Base-by-base conservation (phyloP, 2,113 vertebrate genomes). In the Microcebus jonahi region DNA sequence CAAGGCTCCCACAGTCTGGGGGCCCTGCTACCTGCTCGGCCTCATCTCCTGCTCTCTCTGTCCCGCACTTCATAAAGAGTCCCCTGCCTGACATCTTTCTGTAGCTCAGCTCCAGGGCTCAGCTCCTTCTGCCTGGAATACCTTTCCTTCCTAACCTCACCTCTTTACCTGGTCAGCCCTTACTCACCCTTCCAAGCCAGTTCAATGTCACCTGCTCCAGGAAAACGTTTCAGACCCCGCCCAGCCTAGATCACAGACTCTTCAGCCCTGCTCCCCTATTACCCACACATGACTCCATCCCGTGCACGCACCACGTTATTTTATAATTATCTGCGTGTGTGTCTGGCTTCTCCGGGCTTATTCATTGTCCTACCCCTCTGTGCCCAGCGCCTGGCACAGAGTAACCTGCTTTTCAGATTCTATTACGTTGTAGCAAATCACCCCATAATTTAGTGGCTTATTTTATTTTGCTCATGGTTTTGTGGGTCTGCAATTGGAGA, bases 171-270 rank as follows among this genome's bases (percentile, higher is more conserved):
- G 53, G 57, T 42, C 79, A 87, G 53, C 42, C 27, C 67, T 89
- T 48, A 61, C 65, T 80, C 71, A 90, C 73, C 89, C 53, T 70
- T 83, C 93, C 93, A 88, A 95, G 83, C 75, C 63, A 75, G 50
- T 23, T 57, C 80, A 68, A 25, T 65, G 83, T 90, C 86, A 71
- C 57, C 95, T 86, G 86, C 86, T 83, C 63, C 53, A 67, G 73
- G 93, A 95, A 79, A n/a, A 31, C 86, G 25, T 36, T 70, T 61
- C 76, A 70, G 88, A 87, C 96, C 87, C 63, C 91, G 53, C 97
- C 96, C 93, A 65, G 86, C 75, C 91, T 42, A 70, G 91, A 97
- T 97, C 92, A 97, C 55, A 97, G 96, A 80, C 97, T 97, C 96
- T 21, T 71, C 68, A 6, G 75, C 27, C 31, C 53, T 21, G 20